Percentiles rank a stretch among this genome's conserved stretches.
phyloP scores from a whole-genome alignment of 2,113 vertebrate genomes.

The Pelusios castaneus region DNA sequence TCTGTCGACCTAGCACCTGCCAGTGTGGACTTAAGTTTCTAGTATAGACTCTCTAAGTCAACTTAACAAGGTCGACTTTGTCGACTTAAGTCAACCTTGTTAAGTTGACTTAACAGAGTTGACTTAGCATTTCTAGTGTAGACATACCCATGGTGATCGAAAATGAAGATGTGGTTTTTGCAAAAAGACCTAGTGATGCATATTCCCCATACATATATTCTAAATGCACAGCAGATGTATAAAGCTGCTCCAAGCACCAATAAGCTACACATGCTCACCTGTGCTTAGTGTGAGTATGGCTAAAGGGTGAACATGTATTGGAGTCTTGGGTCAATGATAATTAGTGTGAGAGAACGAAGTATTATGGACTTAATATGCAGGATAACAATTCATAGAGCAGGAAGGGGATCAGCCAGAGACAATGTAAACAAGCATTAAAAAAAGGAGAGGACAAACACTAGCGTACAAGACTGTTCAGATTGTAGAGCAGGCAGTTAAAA shows the following conservation, averaged over 20 bases:
- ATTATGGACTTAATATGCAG: background rate
- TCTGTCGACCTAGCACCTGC: too few species aligned
- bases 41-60: too few species aligned
- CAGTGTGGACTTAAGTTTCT: too few species aligned
- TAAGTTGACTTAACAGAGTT: too few species aligned
- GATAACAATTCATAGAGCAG: background rate
- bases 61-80: too few species aligned
- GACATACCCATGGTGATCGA: too few species aligned
- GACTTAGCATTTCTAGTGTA: too few species aligned
- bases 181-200: background rate
- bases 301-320: fast-evolving
- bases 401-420: background rate
- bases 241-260: background rate
- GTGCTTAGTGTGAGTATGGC: background rate
- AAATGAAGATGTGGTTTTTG: background rate
- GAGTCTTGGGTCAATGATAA: background rate
- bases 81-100: too few species aligned
- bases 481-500: background rate
- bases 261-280: background rate
- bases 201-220: background rate
- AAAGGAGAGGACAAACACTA: fast-evolving
- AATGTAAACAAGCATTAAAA: fast-evolving
- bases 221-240: background rate
- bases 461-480: background rate
- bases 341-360: background rate